Evolutionary conservation across 1,140 invertebrate genomes (phyloP), one percentile per base, ranked within the genome.

Genomic region (Neotoxoptera formosana): DNA sequence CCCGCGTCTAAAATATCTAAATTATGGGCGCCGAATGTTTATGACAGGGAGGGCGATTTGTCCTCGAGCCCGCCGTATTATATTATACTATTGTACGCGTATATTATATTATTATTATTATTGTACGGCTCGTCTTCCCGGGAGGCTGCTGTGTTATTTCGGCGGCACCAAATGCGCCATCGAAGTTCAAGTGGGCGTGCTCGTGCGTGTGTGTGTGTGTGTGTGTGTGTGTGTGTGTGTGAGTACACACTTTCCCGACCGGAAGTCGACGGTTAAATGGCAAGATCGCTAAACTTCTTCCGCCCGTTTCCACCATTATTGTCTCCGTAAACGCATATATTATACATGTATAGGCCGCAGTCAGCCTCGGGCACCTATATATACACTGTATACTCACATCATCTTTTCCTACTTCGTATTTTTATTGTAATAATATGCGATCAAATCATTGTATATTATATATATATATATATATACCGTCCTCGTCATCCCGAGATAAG

Each of bases 41-140:
- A 93, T 93, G 91, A 93, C 91, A 93, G 81, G 8, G 47, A 56
- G 56, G 91, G 81, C 51, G 86, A 93, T 93, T 84, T 93, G 91
- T 93, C 91, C 20, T 53, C 51, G n/a, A 67, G 36, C 25, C 36
- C 36, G 21, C 36, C 36, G 21, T 56, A 89, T 89, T 89, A 89
- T 56, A 89, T 89, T 89, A 89, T 56, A 53, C 36, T 20, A 21
- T 48, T 30, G 45, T 23, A 25, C 30, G 30, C 60, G 60, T 67
- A 67, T 67, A 67, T 67, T 67, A 67, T 67, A 76, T 76, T 76
- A 76, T 76, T 67, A 67, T 67, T 67, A n/a, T n/a, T 67, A 76
- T 76, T 76, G n/a, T 76, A n/a, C n/a, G n/a, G n/a, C n/a, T 30
- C 23, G n/a, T 86, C 11, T 86, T 47, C 48, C 34, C 88, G 51